Conservation (phyloP, 2,113 vertebrate species). For the Vidua macroura region DNA sequence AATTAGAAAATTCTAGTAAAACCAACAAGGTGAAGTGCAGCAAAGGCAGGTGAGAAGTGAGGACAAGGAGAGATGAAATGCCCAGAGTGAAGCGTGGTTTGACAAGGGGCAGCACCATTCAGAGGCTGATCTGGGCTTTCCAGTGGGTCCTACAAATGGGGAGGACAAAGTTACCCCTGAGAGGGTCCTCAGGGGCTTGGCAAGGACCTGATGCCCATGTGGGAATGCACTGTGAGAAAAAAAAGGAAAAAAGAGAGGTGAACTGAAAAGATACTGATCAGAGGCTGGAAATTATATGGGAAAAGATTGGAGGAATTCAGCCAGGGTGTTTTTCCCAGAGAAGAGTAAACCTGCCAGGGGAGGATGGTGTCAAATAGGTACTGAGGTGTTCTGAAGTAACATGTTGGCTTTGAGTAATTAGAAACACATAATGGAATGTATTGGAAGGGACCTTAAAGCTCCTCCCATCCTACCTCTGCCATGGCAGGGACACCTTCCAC, state of each 20-base stretch:
- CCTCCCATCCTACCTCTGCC: fast-evolving
- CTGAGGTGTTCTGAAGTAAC: not conserved
- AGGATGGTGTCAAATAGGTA: not conserved
- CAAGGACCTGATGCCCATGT: fast-evolving
- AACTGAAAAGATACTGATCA: not conserved
- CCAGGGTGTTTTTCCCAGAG: not conserved
- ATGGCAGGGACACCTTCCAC: not conserved
- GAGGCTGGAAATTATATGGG: not conserved
- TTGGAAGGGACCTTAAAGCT: not conserved
- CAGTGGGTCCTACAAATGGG: not conserved
- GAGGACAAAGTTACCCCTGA: not conserved
- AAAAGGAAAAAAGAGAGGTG: not conserved
- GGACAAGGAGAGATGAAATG: not conserved
- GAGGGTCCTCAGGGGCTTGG: not conserved
- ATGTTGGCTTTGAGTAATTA: not conserved
- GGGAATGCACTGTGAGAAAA: not conserved
- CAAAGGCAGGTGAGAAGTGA: not conserved
- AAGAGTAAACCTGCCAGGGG: not conserved
- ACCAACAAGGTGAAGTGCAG: not conserved
- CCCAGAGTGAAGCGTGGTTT: not conserved
- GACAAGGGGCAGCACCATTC: not conserved
- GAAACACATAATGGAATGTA: not conserved
- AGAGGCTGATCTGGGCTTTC: not conserved
- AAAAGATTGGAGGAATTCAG: not conserved
- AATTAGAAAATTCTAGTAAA: not conserved